Percentiles rank a stretch among this genome's conserved stretches.
Evolutionary conservation across 1,140 invertebrate genomes (phyloP).

Genomic region (Euwallacea fornicatus): DNA sequence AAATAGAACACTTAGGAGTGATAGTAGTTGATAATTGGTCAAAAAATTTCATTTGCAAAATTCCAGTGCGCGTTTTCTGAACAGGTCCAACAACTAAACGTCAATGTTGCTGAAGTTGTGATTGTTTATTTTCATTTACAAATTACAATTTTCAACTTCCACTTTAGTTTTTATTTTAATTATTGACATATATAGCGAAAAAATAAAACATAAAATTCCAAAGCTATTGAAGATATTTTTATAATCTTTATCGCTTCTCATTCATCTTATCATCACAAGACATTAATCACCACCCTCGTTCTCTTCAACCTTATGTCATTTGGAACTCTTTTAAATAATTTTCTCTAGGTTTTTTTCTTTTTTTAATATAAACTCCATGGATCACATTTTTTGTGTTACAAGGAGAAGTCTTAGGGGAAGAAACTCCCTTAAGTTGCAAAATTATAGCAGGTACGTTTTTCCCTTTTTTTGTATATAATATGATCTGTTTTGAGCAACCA

Average conservation of each 20-base stretch:
- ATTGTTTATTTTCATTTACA: too few species aligned
- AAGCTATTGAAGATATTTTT: not conserved
- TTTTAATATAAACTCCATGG: not conserved
- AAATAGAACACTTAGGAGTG: too few species aligned
- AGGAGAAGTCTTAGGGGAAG: not conserved
- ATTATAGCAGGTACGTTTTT: constrained; percentile 1
- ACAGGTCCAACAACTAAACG: too few species aligned
- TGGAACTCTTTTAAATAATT: not conserved
- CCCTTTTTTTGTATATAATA: too few species aligned
- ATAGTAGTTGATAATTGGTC: too few species aligned
- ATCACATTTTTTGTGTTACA: constrained; percentile 8
- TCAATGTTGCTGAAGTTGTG: too few species aligned
- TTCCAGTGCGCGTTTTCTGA: too few species aligned
- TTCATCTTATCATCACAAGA: not conserved
- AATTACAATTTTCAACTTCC: too few species aligned
- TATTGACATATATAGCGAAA: not conserved
- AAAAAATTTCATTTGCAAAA: too few species aligned
- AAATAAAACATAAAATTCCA: not conserved
- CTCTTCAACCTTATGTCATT: not conserved
- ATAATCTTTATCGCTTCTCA: not conserved
- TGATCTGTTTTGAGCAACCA: too few species aligned
- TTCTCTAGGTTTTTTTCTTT: not conserved
- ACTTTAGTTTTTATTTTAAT: too few species aligned
- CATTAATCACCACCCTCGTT: not conserved
- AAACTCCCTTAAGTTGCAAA: constrained; percentile 1